A percentile compares a stretch with the other conserved stretches of the same genome.
Evolutionary conservation across 2,888 invertebrate species (phyloP).

Genomic region (Hemaris fuciformis): DNA sequence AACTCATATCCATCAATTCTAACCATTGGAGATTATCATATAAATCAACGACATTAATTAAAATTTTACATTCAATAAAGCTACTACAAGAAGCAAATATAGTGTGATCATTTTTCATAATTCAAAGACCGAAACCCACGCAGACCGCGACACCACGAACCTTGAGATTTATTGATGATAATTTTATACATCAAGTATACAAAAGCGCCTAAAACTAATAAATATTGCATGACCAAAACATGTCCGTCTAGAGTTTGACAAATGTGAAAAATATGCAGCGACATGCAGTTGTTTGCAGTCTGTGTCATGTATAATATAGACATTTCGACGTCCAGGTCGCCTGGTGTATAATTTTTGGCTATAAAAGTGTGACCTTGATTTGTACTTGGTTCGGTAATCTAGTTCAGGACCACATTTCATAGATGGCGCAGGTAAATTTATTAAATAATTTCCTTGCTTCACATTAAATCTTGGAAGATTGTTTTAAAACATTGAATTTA

Average conservation of each 20-base stretch:
- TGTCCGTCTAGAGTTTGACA: slow-evolving; percentile 54
- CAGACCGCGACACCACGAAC: slow-evolving; percentile 21
- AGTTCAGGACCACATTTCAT: not conserved
- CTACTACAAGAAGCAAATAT: not conserved
- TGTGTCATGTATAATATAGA: slow-evolving; percentile 58
- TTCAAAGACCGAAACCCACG: not conserved
- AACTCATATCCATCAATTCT: too few relatives aligned
- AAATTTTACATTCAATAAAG: not conserved
- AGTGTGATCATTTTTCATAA: not conserved
- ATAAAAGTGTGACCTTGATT: slow-evolving; percentile 45
- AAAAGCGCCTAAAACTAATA: slow-evolving; percentile 46
- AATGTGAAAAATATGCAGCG: slow-evolving; percentile 41
- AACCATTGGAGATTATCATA: too few relatives aligned
- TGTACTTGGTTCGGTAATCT: not conserved
- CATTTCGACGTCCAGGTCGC: slow-evolving; percentile 63
- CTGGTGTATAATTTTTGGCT: slow-evolving; percentile 39
- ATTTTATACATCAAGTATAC: slow-evolving; percentile 55
- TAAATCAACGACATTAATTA: too few relatives aligned
- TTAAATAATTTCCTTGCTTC: too few relatives aligned
- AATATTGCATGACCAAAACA: slow-evolving; percentile 53
- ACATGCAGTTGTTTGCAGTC: slow-evolving; percentile 71
- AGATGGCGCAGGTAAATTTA: not conserved
- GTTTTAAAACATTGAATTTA: too few relatives aligned
- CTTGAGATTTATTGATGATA: slow-evolving; percentile 61
- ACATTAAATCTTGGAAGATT: too few relatives aligned